A percentile compares a stretch with the other conserved stretches of the same genome.
phyloP scores from a whole-genome alignment of 37 sponge, comb jelly and placozoan genomes.

The Bolinopsis microptera region DNA sequence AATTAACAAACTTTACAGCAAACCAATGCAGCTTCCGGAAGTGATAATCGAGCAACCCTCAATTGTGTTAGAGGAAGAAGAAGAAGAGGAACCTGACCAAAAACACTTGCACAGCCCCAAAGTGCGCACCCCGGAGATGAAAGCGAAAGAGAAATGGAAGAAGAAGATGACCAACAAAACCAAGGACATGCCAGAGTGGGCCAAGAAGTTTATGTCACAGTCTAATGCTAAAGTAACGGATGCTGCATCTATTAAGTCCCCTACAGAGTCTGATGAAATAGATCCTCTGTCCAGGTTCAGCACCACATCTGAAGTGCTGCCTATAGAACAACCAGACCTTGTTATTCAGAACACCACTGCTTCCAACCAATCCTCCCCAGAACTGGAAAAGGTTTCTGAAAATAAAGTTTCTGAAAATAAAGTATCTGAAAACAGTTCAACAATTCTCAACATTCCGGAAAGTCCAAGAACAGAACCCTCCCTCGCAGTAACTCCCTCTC shows the following conservation, averaged over 20 bases:
- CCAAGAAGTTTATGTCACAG: neutral
- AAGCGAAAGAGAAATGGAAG: slow-evolving; percentile 41
- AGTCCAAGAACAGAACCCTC: neutral
- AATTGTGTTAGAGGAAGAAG: neutral
- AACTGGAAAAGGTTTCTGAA: neutral
- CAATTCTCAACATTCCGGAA: neutral
- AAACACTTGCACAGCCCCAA: slow-evolving; percentile 1
- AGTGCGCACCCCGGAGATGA: neutral
- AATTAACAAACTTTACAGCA: neutral
- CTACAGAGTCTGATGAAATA: neutral
- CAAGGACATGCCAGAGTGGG: neutral
- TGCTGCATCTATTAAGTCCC: neutral
- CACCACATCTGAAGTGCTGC: neutral
- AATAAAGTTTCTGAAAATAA: neutral
- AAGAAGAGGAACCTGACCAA: neutral
- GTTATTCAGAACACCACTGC: neutral
- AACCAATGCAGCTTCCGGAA: slow-evolving; percentile 3
- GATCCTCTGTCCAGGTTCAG: neutral
- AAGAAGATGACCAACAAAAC: neutral
- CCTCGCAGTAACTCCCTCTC: neutral
- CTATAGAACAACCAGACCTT: neutral
- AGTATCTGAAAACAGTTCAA: neutral
- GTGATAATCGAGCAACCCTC: slow-evolving; percentile 13
- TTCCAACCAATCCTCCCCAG: neutral
- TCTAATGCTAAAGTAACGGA: neutral